Base-by-base conservation (phyloP, 2,113 vertebrate genomes). In the Burhinus bistriatus region DNA sequence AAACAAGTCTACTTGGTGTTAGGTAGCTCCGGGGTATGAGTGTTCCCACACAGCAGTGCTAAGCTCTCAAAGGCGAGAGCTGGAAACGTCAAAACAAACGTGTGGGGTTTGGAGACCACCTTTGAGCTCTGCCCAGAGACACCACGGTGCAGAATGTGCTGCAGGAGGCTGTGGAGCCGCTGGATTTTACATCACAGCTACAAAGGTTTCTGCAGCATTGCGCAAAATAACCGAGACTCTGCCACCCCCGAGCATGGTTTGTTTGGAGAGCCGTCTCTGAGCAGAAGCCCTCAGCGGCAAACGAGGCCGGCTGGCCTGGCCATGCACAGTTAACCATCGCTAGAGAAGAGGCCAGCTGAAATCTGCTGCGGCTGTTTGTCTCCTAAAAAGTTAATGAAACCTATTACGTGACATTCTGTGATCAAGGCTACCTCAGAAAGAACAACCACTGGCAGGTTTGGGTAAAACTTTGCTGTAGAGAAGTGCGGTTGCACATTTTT, bases 21-120 rank as follows among this genome's bases (percentile, higher is more conserved):
- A 25, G 49, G 9, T 3, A 15, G n/a, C 59, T 75, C 58, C 38
- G 17, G 83, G 71, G 66, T 23, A 22, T 15, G 3, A 16, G 20
- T 29, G 83, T 4, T 64, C 45, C 75, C 69, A 15, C 23, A 6
- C 42, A 21, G 49, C 49, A 49, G 49, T 23, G 49, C 49, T 12
- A 12, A 51, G 83, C 89, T 61, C 90, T 55, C 52, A 2, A 19
- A 65, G 76, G 49, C 2, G 5, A 21, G 51, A 70, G 42, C 57
- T 76, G 62, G 54, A 8, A 59, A 15, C 1, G 1, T 25, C 62
- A 23, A 34, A 51, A 15, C 10, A 32, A 17, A 14, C 0, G 0
- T 11, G 0, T 3, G 81, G 81, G 72, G 40, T 30, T 5, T 58
- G 84, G 90, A 57, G 78, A 64, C 34, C n/a, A 5, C 5, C 27